Evolutionary conservation across 2,888 invertebrate species (phyloP).

Genomic region (Lasius fuliginosus): DNA sequence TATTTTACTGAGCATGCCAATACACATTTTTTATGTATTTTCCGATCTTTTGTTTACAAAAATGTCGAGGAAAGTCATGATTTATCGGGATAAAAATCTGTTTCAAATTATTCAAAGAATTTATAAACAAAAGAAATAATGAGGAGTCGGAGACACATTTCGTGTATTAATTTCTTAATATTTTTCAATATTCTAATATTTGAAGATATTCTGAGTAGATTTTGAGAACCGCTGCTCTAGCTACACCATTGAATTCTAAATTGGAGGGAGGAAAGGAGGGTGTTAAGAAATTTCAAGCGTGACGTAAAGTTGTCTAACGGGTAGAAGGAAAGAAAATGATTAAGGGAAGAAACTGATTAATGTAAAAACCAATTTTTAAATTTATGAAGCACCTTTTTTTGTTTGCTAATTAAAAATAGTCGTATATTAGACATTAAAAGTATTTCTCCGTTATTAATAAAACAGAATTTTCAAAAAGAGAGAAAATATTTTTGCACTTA

Average conservation of each 20-base stretch:
- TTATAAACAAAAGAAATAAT: background rate
- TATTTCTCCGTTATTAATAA: background rate
- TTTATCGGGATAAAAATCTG: background rate
- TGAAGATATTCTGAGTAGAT: background rate
- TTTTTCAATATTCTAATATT: background rate
- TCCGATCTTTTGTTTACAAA: background rate
- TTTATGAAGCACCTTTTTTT: background rate
- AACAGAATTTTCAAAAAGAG: background rate
- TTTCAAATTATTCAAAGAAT: background rate
- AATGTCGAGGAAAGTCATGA: background rate
- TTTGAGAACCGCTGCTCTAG: constrained; percentile 35
- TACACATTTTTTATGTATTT: background rate
- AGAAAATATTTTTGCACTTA: background rate
- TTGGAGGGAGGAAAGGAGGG: background rate
- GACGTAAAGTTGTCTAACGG: constrained; percentile 27
- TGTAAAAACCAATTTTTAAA: constrained; percentile 2
- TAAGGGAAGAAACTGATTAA: constrained; percentile 9
- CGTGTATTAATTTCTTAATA: background rate
- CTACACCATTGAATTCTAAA: constrained; percentile 29
- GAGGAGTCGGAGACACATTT: background rate
- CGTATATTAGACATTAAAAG: background rate
- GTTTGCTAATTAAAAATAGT: constrained; percentile 2
- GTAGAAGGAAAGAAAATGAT: background rate
- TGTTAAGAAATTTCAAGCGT: constrained; percentile 42
- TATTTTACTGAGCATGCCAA: too few species aligned